Percentiles rank a stretch among this genome's conserved stretches.
Conservation (phyloP, 2,113 vertebrate species). For the Rhagologus leucostigma region DNA sequence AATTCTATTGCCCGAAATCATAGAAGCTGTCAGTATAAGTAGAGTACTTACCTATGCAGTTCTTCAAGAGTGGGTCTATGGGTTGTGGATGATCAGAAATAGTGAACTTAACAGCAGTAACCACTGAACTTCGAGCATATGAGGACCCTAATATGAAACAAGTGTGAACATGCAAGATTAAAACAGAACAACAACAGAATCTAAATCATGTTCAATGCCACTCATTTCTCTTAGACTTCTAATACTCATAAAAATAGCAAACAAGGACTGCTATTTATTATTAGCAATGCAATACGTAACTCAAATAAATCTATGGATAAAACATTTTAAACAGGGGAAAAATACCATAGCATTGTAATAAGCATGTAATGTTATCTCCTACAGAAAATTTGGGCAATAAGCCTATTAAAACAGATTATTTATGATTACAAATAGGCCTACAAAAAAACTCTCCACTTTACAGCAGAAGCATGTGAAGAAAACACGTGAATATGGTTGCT, state of each 20-base stretch:
- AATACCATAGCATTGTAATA: not conserved
- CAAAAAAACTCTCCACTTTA: not conserved
- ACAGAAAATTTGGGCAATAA: not conserved
- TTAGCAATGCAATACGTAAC: not conserved
- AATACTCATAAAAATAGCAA: not conserved
- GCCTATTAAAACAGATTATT: not conserved
- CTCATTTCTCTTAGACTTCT: not conserved
- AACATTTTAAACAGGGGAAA: not conserved
- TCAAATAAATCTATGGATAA: not conserved
- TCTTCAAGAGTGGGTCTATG: slow-evolving; percentile 95
- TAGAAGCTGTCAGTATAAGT: not conserved
- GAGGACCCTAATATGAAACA: slow-evolving; percentile 84
- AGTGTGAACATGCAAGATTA: not conserved
- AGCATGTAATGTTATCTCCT: not conserved
- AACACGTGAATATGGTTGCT: not conserved
- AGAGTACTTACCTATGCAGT: slow-evolving; percentile 88
- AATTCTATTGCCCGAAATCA: not conserved
- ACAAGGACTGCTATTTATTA: not conserved
- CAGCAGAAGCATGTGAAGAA: not conserved
- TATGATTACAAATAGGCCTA: not conserved
- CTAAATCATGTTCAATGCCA: not conserved
- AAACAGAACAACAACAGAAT: not conserved
- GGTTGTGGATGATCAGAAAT: slow-evolving; percentile 98
- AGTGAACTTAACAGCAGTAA: slow-evolving; percentile 97
- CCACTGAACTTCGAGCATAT: slow-evolving; percentile 95